Conservation (phyloP, 2,888 invertebrate genomes). For the Incurvaria masculella region DNA sequence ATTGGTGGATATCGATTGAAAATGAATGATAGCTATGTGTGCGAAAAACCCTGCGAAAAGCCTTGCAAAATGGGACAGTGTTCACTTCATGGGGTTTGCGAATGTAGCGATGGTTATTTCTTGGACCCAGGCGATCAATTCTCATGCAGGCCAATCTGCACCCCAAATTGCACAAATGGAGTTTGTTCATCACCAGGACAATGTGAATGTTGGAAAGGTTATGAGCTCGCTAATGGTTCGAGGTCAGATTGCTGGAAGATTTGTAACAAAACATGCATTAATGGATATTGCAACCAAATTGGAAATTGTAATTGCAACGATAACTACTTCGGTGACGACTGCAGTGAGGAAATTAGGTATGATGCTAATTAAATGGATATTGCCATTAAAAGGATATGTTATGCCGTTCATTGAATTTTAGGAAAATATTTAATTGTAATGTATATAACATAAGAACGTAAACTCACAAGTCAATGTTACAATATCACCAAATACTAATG, state of each 20-base stretch:
- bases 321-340: too few relatives aligned
- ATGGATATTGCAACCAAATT: too few relatives aligned
- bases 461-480: too few relatives aligned
- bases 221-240: too few relatives aligned
- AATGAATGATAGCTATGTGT: conserved; percentile 17
- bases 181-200: conserved; percentile 19
- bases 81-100: conserved; percentile 22
- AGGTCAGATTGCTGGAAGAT: neutral
- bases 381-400: too few relatives aligned
- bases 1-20: conserved; percentile 22
- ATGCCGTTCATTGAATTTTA: too few relatives aligned
- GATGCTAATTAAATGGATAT: too few relatives aligned
- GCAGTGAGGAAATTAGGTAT: too few relatives aligned
- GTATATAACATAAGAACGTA: too few relatives aligned
- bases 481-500: too few relatives aligned
- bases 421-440: too few relatives aligned
- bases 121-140: conserved; percentile 7
- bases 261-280: neutral
- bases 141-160: conserved; percentile 18
- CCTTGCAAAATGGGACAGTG: conserved; percentile 26
- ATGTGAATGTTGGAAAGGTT: neutral
- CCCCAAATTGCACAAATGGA: conserved; percentile 23
- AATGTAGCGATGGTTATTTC: conserved; percentile 20
- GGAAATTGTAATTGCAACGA: too few relatives aligned
- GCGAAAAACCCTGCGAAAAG: conserved; percentile 24